Evolutionary conservation across 2,888 invertebrate species (phyloP).

Genomic region (Pseudoips prasinana): DNA sequence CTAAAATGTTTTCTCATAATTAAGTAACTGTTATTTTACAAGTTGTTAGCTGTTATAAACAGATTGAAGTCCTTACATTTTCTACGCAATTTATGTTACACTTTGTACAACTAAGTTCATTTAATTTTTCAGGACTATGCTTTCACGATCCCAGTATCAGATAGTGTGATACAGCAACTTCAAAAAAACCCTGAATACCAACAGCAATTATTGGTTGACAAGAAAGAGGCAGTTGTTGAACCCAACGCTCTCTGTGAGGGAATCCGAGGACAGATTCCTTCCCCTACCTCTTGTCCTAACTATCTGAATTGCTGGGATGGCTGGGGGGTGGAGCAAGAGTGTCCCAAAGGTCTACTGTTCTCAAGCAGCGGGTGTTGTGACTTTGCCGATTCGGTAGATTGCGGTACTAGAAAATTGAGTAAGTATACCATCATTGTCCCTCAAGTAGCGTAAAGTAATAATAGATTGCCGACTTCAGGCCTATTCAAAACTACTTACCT

Average conservation of each 20-base stretch:
- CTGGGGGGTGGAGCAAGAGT: constrained; percentile 84
- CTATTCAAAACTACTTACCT: background rate
- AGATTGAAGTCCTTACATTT: too few species aligned
- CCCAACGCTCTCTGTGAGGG: constrained; percentile 64
- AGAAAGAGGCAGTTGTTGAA: constrained; percentile 52
- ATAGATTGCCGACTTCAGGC: too few species aligned
- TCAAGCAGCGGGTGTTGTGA: constrained; percentile 84
- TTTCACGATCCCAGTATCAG: constrained; percentile 69
- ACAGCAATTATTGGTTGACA: constrained; percentile 53
- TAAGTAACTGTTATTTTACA: too few species aligned
- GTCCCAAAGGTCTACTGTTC: constrained; percentile 84
- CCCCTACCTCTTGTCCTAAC: constrained; percentile 80
- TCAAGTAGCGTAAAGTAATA: background rate
- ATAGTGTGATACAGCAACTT: constrained; percentile 61
- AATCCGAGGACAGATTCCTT: constrained; percentile 84
- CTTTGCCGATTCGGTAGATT: constrained; percentile 84
- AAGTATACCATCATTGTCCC: too few species aligned
- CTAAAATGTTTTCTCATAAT: too few species aligned
- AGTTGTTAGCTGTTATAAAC: too few species aligned
- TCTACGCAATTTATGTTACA: too few species aligned
- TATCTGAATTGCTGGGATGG: constrained; percentile 89
- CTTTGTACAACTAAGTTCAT: too few species aligned
- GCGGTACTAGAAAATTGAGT: constrained; percentile 75
- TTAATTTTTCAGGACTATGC: constrained; percentile 38
- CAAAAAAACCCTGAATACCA: constrained; percentile 61